These are phyloP conservation scores for Typhlichthys eigenmanni DNA, from an alignment of 2,797 vertebrate genomes.

Conservation along the genomic window DNA sequence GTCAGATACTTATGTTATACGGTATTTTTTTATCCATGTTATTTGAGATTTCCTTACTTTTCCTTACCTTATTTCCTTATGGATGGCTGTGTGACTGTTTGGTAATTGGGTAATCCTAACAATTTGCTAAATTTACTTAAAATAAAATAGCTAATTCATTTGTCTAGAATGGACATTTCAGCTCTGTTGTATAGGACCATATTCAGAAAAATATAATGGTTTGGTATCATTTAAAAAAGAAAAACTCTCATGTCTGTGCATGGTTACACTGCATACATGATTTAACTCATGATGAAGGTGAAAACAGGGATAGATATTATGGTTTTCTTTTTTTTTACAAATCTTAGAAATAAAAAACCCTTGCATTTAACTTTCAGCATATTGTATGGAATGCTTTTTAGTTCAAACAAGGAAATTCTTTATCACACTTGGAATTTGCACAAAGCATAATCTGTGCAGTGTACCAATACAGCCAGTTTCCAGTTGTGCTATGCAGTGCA, in stretches of 20 bases:
- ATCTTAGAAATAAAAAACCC: constrained; percentile 27
- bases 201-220: neutral
- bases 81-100: constrained; percentile 24
- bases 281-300: too few species aligned
- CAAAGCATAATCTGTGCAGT: too few species aligned
- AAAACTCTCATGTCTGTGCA: too few species aligned
- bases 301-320: too few species aligned
- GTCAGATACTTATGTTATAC: constrained; percentile 38
- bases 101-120: constrained; percentile 51
- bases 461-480: too few species aligned
- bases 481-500: constrained; percentile 10
- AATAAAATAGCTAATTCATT: constrained; percentile 39
- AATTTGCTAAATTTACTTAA: constrained; percentile 35
- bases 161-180: constrained; percentile 1
- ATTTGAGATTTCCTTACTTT: constrained; percentile 45
- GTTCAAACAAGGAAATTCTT: constrained; percentile 26
- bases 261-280: too few species aligned
- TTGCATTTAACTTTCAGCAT: too few species aligned
- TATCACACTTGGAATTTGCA: too few species aligned
- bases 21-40: constrained; percentile 53
- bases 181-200: constrained; percentile 6
- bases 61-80: constrained; percentile 15
- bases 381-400: constrained; percentile 7
- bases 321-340: neutral
- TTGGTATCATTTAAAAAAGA: too few species aligned